These are phyloP conservation scores for Trichogramma evanescens DNA, from an alignment of 2,888 invertebrate genomes.

Conservation along the genomic window DNA sequence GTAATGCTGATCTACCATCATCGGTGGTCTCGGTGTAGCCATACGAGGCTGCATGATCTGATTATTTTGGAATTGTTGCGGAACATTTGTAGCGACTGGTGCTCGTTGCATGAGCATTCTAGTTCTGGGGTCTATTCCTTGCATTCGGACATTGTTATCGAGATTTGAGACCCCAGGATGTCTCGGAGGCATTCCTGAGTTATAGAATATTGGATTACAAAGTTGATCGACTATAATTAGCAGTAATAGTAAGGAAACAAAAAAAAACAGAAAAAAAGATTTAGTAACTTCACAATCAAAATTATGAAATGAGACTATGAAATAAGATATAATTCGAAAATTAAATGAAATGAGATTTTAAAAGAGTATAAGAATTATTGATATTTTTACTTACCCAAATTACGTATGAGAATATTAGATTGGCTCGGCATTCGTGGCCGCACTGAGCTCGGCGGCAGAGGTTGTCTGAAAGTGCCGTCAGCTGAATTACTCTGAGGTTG, in stretches of 20 bases:
- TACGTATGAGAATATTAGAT: conserved; percentile 39
- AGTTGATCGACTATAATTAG: not conserved
- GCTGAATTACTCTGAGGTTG: conserved; percentile 38
- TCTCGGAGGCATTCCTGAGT: conserved; percentile 34
- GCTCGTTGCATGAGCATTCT: conserved; percentile 52
- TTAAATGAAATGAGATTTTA: not conserved
- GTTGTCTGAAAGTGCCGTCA: conserved; percentile 64
- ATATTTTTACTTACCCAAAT: conserved; percentile 13
- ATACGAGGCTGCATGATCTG: conserved; percentile 41
- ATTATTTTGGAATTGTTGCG: conserved; percentile 40
- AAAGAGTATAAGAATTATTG: not conserved
- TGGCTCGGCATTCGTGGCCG: conserved; percentile 50
- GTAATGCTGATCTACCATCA: conserved; percentile 34
- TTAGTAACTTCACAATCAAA: conserved; percentile 2
- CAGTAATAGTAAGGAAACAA: not conserved
- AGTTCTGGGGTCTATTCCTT: conserved; percentile 52
- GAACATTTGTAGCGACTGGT: conserved; percentile 33
- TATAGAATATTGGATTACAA: not conserved
- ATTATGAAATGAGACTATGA: not conserved
- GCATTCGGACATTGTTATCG: conserved; percentile 47
- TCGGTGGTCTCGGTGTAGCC: conserved; percentile 35
- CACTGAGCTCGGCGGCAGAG: conserved; percentile 56
- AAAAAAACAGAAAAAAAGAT: not conserved
- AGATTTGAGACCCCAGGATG: conserved; percentile 37
- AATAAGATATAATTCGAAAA: no score